Conservation (phyloP, 2,113 vertebrate species). For the Phodopus roborovskii region DNA sequence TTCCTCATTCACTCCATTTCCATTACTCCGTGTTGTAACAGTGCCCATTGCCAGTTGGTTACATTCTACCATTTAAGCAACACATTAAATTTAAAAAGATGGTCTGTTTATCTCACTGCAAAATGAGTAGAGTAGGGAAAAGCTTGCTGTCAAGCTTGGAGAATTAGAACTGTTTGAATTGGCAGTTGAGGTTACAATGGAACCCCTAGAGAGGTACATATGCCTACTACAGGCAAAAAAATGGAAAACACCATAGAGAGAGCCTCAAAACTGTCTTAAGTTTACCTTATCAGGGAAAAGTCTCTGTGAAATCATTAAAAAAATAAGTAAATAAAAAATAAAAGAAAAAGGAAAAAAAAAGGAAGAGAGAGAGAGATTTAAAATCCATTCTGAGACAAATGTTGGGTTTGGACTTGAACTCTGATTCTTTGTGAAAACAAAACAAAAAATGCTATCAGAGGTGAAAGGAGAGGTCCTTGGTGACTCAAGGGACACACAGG, state of each 20-base stretch:
- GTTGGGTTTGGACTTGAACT: neutral
- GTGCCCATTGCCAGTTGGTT: neutral
- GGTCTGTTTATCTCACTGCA: neutral
- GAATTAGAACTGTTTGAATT: conserved; percentile 2
- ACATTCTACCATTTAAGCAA: neutral
- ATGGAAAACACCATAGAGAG: neutral
- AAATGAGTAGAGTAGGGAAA: conserved; percentile 22
- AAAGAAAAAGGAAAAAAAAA: too few relatives aligned
- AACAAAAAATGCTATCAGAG: neutral
- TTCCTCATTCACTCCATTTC: neutral
- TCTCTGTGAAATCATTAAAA: neutral
- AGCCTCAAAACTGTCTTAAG: neutral
- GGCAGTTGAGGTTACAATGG: conserved; percentile 80
- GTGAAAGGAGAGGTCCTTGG: neutral
- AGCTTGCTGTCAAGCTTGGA: neutral
- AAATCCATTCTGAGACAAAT: neutral
- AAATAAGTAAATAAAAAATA: too few relatives aligned
- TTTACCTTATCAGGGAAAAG: neutral
- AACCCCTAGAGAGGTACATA: conserved; percentile 77
- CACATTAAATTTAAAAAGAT: conserved; percentile 17
- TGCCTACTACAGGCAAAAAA: conserved; percentile 72
- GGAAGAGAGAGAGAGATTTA: neutral
- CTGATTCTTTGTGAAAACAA: conserved; percentile 6
- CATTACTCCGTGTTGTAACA: neutral
- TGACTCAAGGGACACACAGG: neutral